Evolutionary conservation across 2,888 invertebrate genomes (phyloP), one percentile per base, ranked within the genome.

Genomic region (Tenthredo amoena): DNA sequence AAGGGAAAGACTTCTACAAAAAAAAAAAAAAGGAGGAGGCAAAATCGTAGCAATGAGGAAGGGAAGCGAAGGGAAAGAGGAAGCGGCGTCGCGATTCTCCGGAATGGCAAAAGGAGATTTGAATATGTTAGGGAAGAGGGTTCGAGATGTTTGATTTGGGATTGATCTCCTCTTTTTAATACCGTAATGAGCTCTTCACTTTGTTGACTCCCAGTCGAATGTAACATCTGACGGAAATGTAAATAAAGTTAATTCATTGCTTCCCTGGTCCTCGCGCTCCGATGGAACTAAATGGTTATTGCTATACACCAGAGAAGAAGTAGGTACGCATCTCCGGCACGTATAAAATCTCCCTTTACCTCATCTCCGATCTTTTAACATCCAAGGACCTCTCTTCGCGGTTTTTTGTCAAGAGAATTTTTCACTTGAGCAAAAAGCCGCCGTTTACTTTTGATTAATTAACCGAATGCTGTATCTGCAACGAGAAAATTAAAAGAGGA

Each of bases 141-240:
- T 55, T 55, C 72, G 58, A 82, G 85, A 85, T 85, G 82, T 85
- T 82, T 85, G 82, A 68, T 71, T 37, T 85, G 21, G 72, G 85
- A 82, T 85, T 85, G 85, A 82, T 85, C 82, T 85, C 81, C 55
- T 72, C 62, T 55, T 82, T 82, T 82, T 82, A 82, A 85, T 85
- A 82, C 82, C 82, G 55, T 85, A 85, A 85, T 43, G 82, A 85
- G 72, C 58, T 85, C 71, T 85, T 40, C 81, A 50, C 85, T 43
- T 72, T 82, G 68, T 74, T 77, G 84, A 68, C 65, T 43, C 86
- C 47, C 74, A 85, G 37, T 83, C 83, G 83, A 83, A 83, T 83
- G 83, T 83, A 83, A 83, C 83, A 83, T 83, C 83, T 83, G 65
- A 83, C 83, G 83, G 83, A 71, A 83, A 83, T 83, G 83, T 83